These are phyloP conservation scores for Lerema accius DNA, from an alignment of 1,140 invertebrate species.

Conservation along the genomic window DNA sequence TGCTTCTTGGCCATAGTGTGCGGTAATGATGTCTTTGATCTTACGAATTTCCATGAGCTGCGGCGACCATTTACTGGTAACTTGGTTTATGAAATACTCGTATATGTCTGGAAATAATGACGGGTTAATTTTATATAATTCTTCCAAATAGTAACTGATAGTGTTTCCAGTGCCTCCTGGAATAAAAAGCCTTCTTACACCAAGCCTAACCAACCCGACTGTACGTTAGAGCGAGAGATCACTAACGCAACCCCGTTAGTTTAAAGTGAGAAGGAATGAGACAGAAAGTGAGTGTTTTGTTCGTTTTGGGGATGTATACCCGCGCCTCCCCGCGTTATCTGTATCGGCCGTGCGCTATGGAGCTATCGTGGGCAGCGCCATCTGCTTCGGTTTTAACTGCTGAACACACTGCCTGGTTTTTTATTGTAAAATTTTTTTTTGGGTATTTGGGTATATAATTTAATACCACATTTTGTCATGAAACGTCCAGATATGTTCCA, in stretches of 20 bases:
- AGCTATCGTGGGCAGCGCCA: conserved; percentile 62
- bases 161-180: too few species aligned
- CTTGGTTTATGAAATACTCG: not conserved
- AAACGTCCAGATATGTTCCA: too few species aligned
- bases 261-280: conserved; percentile 56
- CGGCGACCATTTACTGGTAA: not conserved
- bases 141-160: too few species aligned
- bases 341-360: conserved; percentile 73
- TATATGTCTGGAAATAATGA: too few species aligned
- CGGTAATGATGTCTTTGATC: not conserved
- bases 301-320: conserved; percentile 72
- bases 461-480: too few species aligned
- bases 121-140: too few species aligned
- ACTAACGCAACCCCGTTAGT: conserved; percentile 44
- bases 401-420: conserved; percentile 19
- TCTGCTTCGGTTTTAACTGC: conserved; percentile 45
- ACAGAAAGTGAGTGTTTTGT: conserved; percentile 55
- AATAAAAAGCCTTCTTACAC: not conserved
- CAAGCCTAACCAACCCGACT: conserved; percentile 42
- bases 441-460: too few species aligned
- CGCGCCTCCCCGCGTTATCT: conserved; percentile 74
- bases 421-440: too few species aligned
- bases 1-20: not conserved
- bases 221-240: conserved; percentile 48
- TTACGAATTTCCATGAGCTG: not conserved